phyloP scores from a whole-genome alignment of 2,113 vertebrate genomes.

The Halcyon malimbica region DNA sequence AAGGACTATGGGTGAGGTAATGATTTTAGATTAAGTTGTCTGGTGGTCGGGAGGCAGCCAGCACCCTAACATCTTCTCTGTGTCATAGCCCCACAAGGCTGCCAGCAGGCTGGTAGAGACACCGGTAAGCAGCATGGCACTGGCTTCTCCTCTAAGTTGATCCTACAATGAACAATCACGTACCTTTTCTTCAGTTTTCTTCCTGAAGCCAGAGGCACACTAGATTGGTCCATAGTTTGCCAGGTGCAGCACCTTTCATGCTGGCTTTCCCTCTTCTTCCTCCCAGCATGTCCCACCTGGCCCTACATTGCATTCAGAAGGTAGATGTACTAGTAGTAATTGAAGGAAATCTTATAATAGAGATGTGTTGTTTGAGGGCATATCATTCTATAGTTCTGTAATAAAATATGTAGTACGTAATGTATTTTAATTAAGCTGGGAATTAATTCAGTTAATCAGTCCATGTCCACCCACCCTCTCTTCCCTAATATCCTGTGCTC shows the following conservation, averaged over 20 bases:
- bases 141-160: neutral
- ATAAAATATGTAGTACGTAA: constrained; percentile 7
- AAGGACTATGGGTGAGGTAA: neutral
- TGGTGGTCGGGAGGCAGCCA: neutral
- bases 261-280: neutral
- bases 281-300: neutral
- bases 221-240: neutral
- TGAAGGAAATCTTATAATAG: neutral
- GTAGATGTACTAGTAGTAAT: neutral
- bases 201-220: neutral
- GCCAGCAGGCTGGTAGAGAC: neutral
- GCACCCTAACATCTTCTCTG: neutral
- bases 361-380: neutral
- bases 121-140: neutral
- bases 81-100: neutral
- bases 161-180: neutral
- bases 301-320: neutral
- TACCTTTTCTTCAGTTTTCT: neutral
- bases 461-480: neutral
- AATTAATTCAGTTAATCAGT: constrained; percentile 49
- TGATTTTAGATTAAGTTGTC: neutral
- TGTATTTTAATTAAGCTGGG: constrained; percentile 31
- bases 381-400: neutral
- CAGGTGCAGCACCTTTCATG: neutral
- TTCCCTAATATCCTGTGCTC: neutral